Evolutionary conservation across 2,888 invertebrate species (phyloP).

Genomic region (Epistrophe grossulariae): DNA sequence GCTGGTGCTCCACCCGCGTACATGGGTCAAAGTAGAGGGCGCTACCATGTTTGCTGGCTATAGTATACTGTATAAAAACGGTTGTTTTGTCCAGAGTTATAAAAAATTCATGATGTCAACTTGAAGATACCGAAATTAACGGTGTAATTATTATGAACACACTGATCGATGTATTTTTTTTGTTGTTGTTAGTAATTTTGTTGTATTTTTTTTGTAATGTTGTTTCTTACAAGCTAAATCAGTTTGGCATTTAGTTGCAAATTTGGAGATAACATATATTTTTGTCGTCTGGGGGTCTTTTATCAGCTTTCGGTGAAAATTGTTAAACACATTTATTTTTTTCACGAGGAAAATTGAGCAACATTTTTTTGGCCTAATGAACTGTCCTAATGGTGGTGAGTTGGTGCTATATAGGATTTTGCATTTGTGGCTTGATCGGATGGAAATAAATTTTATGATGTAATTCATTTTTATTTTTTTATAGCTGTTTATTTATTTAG

Average conservation of each 20-base stretch:
- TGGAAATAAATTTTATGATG: conserved; percentile 4
- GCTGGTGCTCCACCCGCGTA: conserved; percentile 67
- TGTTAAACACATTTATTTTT: conserved; percentile 4
- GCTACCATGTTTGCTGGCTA: conserved; percentile 24
- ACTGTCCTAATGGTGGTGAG: not conserved
- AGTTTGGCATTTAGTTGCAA: conserved; percentile 53
- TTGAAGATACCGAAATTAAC: conserved; percentile 40
- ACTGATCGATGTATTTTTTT: not conserved
- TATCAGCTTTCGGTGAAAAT: conserved; percentile 29
- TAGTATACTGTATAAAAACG: not conserved
- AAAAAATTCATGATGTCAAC: conserved; percentile 28
- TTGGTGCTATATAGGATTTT: not conserved
- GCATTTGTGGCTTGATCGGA: not conserved
- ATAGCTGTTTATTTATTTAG: too few species aligned
- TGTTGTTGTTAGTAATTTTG: too few species aligned
- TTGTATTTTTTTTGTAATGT: not conserved
- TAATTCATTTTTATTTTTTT: not conserved
- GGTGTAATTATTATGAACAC: conserved; percentile 53
- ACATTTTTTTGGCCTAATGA: conserved; percentile 33
- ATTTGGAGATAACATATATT: conserved; percentile 37
- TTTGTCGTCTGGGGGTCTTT: not conserved
- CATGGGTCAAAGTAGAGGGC: conserved; percentile 49
- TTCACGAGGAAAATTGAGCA: conserved; percentile 45
- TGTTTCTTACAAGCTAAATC: conserved; percentile 18
- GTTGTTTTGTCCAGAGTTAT: conserved; percentile 16